These are phyloP conservation scores for Thymelicus lineola DNA, from an alignment of 2,888 invertebrate genomes.

Conservation along the genomic window DNA sequence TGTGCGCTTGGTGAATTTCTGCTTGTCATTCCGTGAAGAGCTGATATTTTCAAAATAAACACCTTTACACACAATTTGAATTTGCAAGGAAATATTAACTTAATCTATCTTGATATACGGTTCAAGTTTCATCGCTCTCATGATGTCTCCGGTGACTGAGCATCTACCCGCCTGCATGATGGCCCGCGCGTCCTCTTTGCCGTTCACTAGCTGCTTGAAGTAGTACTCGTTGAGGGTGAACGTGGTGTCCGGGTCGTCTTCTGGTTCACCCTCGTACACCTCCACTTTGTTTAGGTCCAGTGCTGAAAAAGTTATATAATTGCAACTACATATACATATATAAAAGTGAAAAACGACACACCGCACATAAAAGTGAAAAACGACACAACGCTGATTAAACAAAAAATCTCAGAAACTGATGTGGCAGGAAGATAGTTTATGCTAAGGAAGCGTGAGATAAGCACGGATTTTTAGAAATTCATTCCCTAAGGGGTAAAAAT, in stretches of 20 bases:
- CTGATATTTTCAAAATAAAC: too few species aligned
- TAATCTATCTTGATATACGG: slow-evolving; percentile 73
- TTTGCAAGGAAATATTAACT: background rate
- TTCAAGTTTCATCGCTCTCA: slow-evolving; percentile 82
- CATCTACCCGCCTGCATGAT: slow-evolving; percentile 80
- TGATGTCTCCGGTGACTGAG: slow-evolving; percentile 81
- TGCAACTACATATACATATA: too few species aligned
- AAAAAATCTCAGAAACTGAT: too few species aligned
- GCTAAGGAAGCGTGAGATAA: too few species aligned
- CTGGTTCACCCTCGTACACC: slow-evolving; percentile 77
- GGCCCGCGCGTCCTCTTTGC: slow-evolving; percentile 69
- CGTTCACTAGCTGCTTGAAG: slow-evolving; percentile 74
- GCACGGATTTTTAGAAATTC: too few species aligned
- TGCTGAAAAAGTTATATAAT: slow-evolving; percentile 58
- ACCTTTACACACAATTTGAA: background rate
- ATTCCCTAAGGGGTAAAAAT: too few species aligned
- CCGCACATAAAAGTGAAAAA: too few species aligned
- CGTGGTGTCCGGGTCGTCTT: slow-evolving; percentile 75
- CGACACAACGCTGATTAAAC: too few species aligned
- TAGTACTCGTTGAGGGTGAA: slow-evolving; percentile 76
- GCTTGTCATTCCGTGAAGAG: too few species aligned
- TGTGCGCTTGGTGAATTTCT: too few species aligned
- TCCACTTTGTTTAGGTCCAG: slow-evolving; percentile 72
- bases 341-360: too few species aligned
- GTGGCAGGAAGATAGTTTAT: too few species aligned